Evolutionary conservation across 2,797 vertebrate species (phyloP), one percentile per base, ranked within the genome.

Genomic region (Decapterus maruadsi): DNA sequence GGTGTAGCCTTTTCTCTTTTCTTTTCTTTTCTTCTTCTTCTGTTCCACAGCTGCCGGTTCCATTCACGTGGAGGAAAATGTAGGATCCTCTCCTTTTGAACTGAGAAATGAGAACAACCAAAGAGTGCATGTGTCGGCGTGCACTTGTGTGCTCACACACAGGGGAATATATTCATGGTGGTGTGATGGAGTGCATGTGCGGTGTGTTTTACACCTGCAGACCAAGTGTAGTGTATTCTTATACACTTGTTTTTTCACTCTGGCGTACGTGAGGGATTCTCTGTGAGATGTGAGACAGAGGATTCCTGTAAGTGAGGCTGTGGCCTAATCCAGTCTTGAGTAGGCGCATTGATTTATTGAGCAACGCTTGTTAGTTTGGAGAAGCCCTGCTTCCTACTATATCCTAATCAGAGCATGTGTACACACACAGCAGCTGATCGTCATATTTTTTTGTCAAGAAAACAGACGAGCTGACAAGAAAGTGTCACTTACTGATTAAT

Each of bases 341-440:
- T 84, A 81, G 50, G 34, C 4, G 29, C 86, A 92, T 93, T 87
- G 91, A 93, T 92, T 93, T 93, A 92, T 93, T 76, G 90, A 93
- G 81, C 86, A 63, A 31, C 3, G 42, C 87, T 84, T 68, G 84
- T 83, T 89, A 86, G 82, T 80, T 56, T 20, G 4, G 71, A 82
- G 78, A 75, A 85, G 65, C 70, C 29, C 74, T 29, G 55, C 72
- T 83, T 87, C 57, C 76, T 63, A 56, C 78, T 77, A 53, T 70
- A 80, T 80, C 68, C 76, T 86, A 71, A 87, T 92, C 79, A 81
- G 75, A 76, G 68, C 57, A n/a, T 59, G 46, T 69, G 59, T 17
- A 67, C 55, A 71, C 59, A 48, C 42, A 54, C 26, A 14, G 36
- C n/a, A 59, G 45, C 36, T 72, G 43, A 64, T 78, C 60, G 66